Conservation (phyloP, 2,797 vertebrate genomes). For the Macrochelys suwanniensis region DNA sequence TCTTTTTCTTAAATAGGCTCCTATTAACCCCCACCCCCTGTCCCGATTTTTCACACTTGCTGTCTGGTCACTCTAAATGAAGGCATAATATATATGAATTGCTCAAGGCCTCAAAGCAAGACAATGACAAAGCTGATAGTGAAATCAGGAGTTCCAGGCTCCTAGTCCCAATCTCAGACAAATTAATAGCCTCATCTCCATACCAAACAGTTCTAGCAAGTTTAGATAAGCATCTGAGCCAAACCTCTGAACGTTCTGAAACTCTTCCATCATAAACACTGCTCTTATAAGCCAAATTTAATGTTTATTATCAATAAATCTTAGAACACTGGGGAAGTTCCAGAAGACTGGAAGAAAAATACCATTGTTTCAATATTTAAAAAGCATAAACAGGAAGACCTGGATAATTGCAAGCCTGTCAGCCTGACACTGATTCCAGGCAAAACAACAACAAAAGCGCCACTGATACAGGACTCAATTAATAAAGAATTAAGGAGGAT, state of each 20-base stretch:
- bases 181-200: background rate
- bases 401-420: background rate
- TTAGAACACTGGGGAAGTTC: background rate
- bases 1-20: too few species aligned
- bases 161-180: background rate
- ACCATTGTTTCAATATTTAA: background rate
- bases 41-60: too few species aligned
- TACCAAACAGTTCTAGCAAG: background rate
- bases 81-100: background rate
- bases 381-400: background rate
- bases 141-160: background rate
- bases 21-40: too few species aligned
- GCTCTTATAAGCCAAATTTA: background rate
- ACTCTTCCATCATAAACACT: background rate
- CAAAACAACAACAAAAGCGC: background rate
- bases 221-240: accelerated
- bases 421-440: background rate
- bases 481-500: background rate
- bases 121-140: background rate
- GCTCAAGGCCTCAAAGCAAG: background rate
- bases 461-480: too few species aligned
- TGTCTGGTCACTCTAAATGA: too few species aligned
- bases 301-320: background rate
- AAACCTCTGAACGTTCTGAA: background rate
- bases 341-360: background rate